Evolutionary conservation across 2,113 vertebrate genomes (phyloP).

Genomic region (Podarcis cretensis): DNA sequence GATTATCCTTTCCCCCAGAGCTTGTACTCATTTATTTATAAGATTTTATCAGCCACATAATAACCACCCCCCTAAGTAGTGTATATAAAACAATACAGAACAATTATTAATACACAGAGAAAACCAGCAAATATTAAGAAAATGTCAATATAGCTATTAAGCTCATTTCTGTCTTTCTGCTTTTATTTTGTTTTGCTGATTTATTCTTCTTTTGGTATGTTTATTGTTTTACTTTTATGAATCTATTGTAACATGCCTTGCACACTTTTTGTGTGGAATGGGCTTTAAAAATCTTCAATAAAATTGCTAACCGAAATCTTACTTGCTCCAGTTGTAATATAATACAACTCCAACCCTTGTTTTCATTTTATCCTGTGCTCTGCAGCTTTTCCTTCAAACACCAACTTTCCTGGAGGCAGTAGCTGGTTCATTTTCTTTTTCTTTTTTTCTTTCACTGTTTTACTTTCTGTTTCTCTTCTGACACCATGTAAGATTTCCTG

Average conservation of each 20-base stretch:
- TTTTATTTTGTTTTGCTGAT: background rate
- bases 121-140: too few species aligned
- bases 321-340: background rate
- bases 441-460: background rate
- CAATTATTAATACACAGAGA: too few species aligned
- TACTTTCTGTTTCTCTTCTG: constrained; percentile 17
- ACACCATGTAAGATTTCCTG: background rate
- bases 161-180: background rate
- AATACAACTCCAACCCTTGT: background rate
- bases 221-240: background rate
- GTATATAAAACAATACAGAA: too few species aligned
- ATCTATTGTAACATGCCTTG: background rate
- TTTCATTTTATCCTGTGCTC: background rate
- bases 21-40: background rate
- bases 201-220: background rate
- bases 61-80: too few species aligned
- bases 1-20: background rate
- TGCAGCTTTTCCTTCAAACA: background rate
- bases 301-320: background rate
- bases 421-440: too few species aligned
- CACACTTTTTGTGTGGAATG: background rate
- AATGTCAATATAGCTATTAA: background rate
- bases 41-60: too few species aligned
- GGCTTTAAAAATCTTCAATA: background rate
- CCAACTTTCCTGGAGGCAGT: background rate